These are phyloP conservation scores for Ectemnius lituratus DNA, from an alignment of 2,888 invertebrate genomes.

Conservation along the genomic window DNA sequence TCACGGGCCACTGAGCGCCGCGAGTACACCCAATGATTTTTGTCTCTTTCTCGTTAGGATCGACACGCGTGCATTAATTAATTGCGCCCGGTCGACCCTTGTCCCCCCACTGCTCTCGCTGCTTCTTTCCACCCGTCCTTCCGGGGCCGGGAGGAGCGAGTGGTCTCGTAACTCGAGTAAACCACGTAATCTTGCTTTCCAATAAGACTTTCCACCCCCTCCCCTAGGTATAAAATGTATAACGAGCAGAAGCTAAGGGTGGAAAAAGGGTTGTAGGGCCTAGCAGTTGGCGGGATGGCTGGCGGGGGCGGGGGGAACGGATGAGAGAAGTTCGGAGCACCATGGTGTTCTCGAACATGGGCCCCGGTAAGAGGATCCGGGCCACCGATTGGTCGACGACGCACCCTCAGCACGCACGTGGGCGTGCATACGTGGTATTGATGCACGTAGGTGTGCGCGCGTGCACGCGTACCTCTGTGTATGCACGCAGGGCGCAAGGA, in stretches of 20 bases:
- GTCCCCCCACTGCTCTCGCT: constrained; percentile 2
- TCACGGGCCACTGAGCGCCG: constrained; percentile 50
- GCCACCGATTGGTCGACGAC: constrained; percentile 72
- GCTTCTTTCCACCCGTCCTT: constrained; percentile 23
- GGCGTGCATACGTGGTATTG: constrained; percentile 69
- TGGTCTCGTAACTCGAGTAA: constrained; percentile 13
- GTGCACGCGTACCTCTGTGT: constrained; percentile 39
- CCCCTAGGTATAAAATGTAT: constrained; percentile 58
- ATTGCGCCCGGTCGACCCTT: constrained; percentile 47
- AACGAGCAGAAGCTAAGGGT: constrained; percentile 53
- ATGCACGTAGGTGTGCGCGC: constrained; percentile 47
- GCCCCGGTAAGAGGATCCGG: constrained; percentile 64
- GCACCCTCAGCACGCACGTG: constrained; percentile 71
- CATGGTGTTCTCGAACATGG: constrained; percentile 55
- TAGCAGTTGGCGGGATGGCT: constrained; percentile 17
- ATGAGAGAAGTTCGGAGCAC: constrained; percentile 47
- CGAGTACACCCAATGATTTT: constrained; percentile 57
- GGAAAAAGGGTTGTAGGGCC: constrained; percentile 18
- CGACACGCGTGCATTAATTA: constrained; percentile 63
- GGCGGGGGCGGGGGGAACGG: constrained; percentile 36
- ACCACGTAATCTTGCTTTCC: constrained; percentile 42
- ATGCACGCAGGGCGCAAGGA: constrained; percentile 31
- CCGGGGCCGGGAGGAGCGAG: not conserved
- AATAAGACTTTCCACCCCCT: constrained; percentile 56
- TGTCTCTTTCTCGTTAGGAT: constrained; percentile 59